Conservation (phyloP, 2,113 vertebrate species). For the Xenopus laevis region DNA sequence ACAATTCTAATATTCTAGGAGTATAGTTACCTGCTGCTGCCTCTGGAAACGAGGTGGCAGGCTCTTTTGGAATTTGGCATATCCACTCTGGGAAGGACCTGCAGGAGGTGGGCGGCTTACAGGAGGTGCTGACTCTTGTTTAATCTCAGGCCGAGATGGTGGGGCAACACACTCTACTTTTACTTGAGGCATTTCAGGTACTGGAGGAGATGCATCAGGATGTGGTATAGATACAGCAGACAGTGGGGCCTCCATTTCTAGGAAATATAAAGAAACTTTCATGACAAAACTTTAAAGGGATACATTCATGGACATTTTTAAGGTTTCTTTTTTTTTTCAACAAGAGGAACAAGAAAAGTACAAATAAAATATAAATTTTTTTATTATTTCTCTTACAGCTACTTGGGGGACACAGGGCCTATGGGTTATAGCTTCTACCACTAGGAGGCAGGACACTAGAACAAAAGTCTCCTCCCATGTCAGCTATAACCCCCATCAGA, state of each 20-base stretch:
- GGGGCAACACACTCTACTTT: conserved; percentile 60
- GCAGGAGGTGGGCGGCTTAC: conserved; percentile 63
- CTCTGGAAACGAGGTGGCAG: conserved; percentile 89
- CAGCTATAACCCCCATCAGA: no score
- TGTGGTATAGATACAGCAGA: conserved; percentile 3
- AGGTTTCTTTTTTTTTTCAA: no score
- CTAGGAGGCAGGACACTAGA: no score
- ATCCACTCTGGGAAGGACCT: conserved; percentile 63
- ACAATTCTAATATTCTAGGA: no score
- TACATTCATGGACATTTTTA: not conserved
- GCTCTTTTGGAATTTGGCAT: conserved; percentile 90
- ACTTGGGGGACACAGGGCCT: no score
- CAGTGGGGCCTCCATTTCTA: not conserved
- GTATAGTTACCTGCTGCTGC: conserved; percentile 78
- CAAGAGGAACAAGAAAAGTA: no score
- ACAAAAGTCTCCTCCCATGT: no score
- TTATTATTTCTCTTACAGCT: no score
- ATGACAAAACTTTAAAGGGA: not conserved
- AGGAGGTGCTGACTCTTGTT: conserved; percentile 64
- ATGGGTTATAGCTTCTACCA: no score
- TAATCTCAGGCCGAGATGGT: conserved; percentile 58
- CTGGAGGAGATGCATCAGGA: conserved; percentile 52
- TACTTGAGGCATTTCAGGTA: conserved; percentile 62
- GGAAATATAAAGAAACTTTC: not conserved
- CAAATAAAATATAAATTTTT: no score